Evolutionary conservation across 2,113 vertebrate genomes (phyloP).

Genomic region (Oreochromis aureus): DNA sequence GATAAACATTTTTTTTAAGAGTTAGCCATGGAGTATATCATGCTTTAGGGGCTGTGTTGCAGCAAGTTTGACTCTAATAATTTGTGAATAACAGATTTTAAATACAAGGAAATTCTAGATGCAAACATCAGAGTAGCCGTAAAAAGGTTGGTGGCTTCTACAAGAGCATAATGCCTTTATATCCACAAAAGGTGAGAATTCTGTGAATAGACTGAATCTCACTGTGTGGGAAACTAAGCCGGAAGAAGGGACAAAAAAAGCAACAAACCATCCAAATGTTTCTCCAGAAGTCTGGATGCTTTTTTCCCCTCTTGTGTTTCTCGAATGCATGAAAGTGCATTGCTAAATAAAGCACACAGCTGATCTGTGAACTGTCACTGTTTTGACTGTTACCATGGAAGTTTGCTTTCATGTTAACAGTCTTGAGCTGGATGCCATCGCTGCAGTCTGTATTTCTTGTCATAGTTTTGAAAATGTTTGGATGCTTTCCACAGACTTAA

Average conservation of each 20-base stretch:
- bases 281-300: neutral
- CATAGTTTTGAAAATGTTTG: neutral
- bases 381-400: neutral
- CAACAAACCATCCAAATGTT: neutral
- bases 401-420: neutral
- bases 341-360: neutral
- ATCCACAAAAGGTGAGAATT: fast-evolving
- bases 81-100: neutral
- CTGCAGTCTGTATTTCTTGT: neutral
- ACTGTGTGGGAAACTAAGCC: too few relatives aligned
- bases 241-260: too few relatives aligned
- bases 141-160: neutral
- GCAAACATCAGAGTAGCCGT: neutral
- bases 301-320: neutral
- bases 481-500: neutral
- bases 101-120: neutral
- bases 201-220: too few relatives aligned
- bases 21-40: neutral
- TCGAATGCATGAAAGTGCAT: fast-evolving
- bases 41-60: fast-evolving
- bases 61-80: neutral
- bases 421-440: neutral
- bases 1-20: neutral
- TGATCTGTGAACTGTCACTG: neutral
- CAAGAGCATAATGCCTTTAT: fast-evolving